A percentile compares a stretch with the other conserved stretches of the same genome.
Conservation (phyloP, 2,113 vertebrate species). For the Indri indri region DNA sequence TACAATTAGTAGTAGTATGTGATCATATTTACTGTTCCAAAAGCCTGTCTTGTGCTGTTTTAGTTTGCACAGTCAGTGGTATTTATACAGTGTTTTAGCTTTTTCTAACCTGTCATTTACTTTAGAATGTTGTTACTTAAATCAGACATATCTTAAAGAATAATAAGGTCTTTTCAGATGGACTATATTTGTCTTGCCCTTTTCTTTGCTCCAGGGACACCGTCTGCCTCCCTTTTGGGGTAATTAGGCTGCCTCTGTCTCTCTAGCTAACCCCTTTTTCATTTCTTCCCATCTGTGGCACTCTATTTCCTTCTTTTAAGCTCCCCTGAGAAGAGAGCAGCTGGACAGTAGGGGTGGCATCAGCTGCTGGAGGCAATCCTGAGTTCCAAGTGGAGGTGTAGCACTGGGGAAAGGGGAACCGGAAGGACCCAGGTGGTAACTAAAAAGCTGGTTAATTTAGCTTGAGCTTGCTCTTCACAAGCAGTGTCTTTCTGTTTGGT, state of each 20-base stretch:
- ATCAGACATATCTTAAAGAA: conserved; percentile 65
- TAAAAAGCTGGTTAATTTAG: conserved; percentile 70
- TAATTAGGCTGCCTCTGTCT: conserved; percentile 74
- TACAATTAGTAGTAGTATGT: conserved; percentile 39
- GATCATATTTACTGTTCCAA: conserved; percentile 49
- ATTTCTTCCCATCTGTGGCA: conserved; percentile 80
- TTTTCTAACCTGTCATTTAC: conserved; percentile 47
- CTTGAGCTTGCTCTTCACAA: conserved; percentile 27
- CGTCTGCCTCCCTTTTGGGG: conserved; percentile 78
- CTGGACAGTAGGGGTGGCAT: conserved; percentile 78
- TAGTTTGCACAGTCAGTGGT: conserved; percentile 51
- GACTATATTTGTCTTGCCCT: conserved; percentile 62
- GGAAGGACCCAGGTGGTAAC: conserved; percentile 77
- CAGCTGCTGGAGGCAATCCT: conserved; percentile 74
- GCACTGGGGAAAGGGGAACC: conserved; percentile 50
- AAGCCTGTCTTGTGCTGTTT: conserved; percentile 16
- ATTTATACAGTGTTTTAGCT: conserved; percentile 59
- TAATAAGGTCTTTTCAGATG: conserved; percentile 72
- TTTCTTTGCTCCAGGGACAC: conserved; percentile 74
- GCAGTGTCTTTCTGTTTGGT: conserved; percentile 55
- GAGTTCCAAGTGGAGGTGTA: conserved; percentile 77
- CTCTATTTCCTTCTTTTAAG: conserved; percentile 73
- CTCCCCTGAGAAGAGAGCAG: conserved; percentile 79
- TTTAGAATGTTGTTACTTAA: conserved; percentile 69
- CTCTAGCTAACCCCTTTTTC: conserved; percentile 66